phyloP scores from a whole-genome alignment of 1,140 invertebrate species.

The Bombyx mori region ASM3026992v2 NC_085116.1:17062501-17063000 shows the following conservation, averaged over 20 bases:
- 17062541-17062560: no score
- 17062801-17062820: constrained; percentile 90
- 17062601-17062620: constrained; percentile 60
- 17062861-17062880: no score
- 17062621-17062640: constrained; percentile 83
- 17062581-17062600: no score
- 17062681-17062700: constrained; percentile 91
- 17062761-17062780: constrained; percentile 93
- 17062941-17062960: no score
- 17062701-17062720: constrained; percentile 87
- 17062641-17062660: constrained; percentile 96
- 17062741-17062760: constrained; percentile 94
- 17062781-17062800: constrained; percentile 93
- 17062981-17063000: no score
- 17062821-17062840: constrained; percentile 88
- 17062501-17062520: no score
- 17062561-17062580: no score
- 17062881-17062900: no score
- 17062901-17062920: no score
- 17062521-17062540: no score
- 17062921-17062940: no score
- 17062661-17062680: constrained; percentile 90
- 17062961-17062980: no score
- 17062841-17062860: constrained; percentile 70
- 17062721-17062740: constrained; percentile 94